Base-by-base conservation (phyloP, 2,888 invertebrate genomes). In the Venusia cambrica region DNA sequence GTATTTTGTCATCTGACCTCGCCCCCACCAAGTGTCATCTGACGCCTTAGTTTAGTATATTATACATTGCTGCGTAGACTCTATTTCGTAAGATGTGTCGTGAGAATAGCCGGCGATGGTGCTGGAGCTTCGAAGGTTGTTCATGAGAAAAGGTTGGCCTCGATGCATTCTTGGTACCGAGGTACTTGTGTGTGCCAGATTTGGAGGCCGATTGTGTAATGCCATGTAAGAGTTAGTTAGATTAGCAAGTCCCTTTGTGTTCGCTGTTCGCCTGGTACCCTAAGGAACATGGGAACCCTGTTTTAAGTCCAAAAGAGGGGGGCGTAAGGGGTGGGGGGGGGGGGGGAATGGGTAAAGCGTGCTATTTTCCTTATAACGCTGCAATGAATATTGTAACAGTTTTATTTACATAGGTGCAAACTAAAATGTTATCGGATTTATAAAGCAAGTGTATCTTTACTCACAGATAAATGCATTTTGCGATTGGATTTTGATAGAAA, bases 71-170 rank as follows among this genome's bases (percentile, higher is more conserved):
- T 57, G 45, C 13, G 51, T 56, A 67, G 52, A 39, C 54, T 55
- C 56, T 46, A 57, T 69, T 65, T 61, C 61, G 63, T 62, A 62
- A 65, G 57, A 51, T 53, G 45, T 52, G 52, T 45, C 43, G 58
- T 59, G 55, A 49, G 57, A 54, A 59, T 51, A 53, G 15, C 40
- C 54, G 54, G 59, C 64, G 57, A 61, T 50, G 64, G 59, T 62
- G 37, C 25, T 37, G 29, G 17, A 25, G 21, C 32, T 21, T 49
- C 51, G 62, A 69, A 74, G 76, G 76, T 63, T 60, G 68, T 44
- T 46, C 60, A 71, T 76, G 77, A 70, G 76, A 75, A 73, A 64
- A 69, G 58, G 62, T 45, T 67, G 68, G 70, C 73, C 77, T 74
- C 73, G 62, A 62, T 59, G 56, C 56, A 47, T 55, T 63, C 62